Conservation (phyloP, 2,888 invertebrate genomes). For the Troides oblongomaculatus region DNA sequence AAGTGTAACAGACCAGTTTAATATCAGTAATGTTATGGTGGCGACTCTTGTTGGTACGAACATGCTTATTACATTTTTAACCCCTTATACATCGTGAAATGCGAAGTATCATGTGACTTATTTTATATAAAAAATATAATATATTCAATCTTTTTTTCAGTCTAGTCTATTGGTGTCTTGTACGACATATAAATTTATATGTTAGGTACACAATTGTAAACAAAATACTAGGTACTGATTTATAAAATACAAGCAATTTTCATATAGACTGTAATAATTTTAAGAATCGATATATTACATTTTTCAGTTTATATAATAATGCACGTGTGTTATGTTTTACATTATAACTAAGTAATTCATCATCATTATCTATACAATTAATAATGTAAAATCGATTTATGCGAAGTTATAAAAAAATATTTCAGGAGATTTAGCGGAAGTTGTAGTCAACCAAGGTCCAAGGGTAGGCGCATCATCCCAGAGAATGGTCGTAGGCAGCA, state of each 20-base stretch:
- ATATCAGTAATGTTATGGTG: constrained; percentile 81
- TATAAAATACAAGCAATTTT: too few relatives aligned
- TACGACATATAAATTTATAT: too few relatives aligned
- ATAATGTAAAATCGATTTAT: neutral
- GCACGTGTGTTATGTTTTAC: too few relatives aligned
- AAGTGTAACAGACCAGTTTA: constrained; percentile 36
- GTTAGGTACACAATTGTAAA: too few relatives aligned
- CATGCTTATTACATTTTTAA: constrained; percentile 22
- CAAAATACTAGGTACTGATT: too few relatives aligned
- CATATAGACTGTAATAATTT: too few relatives aligned
- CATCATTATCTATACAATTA: neutral
- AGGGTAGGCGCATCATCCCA: constrained; percentile 59
- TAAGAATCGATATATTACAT: too few relatives aligned
- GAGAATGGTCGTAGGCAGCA: constrained; percentile 74
- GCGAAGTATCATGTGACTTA: neutral
- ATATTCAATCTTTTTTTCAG: too few relatives aligned
- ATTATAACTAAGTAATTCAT: neutral
- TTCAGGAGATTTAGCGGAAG: constrained; percentile 84
- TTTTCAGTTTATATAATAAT: too few relatives aligned
- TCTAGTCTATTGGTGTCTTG: too few relatives aligned
- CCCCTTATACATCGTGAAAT: neutral
- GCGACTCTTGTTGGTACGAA: constrained; percentile 80
- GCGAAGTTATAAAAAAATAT: neutral
- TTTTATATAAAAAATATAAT: neutral
- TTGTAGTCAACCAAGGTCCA: constrained; percentile 83